phyloP scores from a whole-genome alignment of 1,140 invertebrate species.

The Apis mellifera region DNA sequence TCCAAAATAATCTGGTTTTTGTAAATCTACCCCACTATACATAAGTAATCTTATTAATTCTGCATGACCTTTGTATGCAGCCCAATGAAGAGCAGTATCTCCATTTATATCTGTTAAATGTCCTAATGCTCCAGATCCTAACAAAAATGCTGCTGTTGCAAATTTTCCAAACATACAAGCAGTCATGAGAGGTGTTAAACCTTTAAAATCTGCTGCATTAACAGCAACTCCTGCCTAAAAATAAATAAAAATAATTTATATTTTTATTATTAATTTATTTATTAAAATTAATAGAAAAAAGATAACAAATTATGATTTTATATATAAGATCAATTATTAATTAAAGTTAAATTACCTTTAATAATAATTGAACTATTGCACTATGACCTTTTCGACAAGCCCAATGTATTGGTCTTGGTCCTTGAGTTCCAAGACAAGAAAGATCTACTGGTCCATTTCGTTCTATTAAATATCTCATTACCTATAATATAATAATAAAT shows the following conservation, averaged over 20 bases:
- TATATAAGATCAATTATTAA: background rate
- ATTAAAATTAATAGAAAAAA: background rate
- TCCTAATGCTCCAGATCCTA: conserved; percentile 92
- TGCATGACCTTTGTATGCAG: conserved; percentile 94
- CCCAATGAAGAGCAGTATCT: conserved; percentile 96
- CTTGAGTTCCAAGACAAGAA: conserved; percentile 92
- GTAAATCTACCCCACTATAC: conserved; percentile 93
- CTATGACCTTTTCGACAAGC: conserved; percentile 93
- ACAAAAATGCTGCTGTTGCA: conserved; percentile 92
- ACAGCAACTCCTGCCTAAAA: conserved; percentile 90
- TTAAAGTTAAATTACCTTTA: conserved; percentile 82
- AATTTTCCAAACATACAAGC: conserved; percentile 96
- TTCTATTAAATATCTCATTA: conserved; percentile 92
- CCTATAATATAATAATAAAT: conserved; percentile 66
- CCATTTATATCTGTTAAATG: conserved; percentile 95
- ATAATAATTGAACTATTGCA: conserved; percentile 90
- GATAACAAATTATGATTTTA: background rate
- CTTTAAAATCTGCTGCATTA: conserved; percentile 95
- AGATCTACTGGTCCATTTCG: conserved; percentile 91
- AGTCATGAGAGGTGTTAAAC: conserved; percentile 94
- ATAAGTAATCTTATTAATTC: conserved; percentile 94
- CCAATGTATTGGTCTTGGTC: conserved; percentile 95
- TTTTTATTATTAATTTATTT: background rate
- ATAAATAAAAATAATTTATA: background rate
- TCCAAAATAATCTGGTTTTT: conserved; percentile 95